phyloP scores from a whole-genome alignment of 2,888 invertebrate species.

The Ceriagrion tenellum region DNA sequence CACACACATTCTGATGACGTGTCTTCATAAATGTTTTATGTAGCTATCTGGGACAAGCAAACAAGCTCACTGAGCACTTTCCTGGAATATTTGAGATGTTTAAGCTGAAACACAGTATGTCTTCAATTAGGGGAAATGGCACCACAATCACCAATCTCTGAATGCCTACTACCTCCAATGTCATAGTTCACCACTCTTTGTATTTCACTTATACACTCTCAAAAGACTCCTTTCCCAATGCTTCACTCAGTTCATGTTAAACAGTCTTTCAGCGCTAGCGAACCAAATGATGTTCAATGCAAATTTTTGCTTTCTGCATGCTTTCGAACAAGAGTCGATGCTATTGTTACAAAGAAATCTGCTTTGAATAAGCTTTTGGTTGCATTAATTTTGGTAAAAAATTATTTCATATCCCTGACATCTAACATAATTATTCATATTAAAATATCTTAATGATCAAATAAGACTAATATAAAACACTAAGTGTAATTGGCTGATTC shows the following conservation, averaged over 20 bases:
- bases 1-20: slow-evolving; percentile 17
- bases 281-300: slow-evolving; percentile 28
- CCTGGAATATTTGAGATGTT: slow-evolving; percentile 17
- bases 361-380: slow-evolving; percentile 40
- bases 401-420: slow-evolving; percentile 48
- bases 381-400: slow-evolving; percentile 45
- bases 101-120: slow-evolving; percentile 30
- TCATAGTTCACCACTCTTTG: slow-evolving; percentile 19
- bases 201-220: slow-evolving; percentile 19
- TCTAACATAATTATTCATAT: slow-evolving; percentile 52
- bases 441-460: slow-evolving; percentile 33
- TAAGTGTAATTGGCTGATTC: slow-evolving; percentile 40
- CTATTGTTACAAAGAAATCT: slow-evolving; percentile 33
- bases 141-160: slow-evolving; percentile 17
- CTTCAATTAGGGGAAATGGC: slow-evolving; percentile 39
- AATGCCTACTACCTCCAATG: neutral
- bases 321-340: slow-evolving; percentile 9
- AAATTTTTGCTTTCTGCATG: slow-evolving; percentile 15
- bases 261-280: slow-evolving; percentile 4
- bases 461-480: slow-evolving; percentile 33
- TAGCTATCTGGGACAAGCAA: slow-evolving; percentile 40
- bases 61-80: slow-evolving; percentile 51
- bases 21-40: neutral
- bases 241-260: slow-evolving; percentile 17
- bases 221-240: neutral